These are phyloP conservation scores for Lerema accius DNA, from an alignment of 1,140 invertebrate species.

Conservation along the genomic window DNA sequence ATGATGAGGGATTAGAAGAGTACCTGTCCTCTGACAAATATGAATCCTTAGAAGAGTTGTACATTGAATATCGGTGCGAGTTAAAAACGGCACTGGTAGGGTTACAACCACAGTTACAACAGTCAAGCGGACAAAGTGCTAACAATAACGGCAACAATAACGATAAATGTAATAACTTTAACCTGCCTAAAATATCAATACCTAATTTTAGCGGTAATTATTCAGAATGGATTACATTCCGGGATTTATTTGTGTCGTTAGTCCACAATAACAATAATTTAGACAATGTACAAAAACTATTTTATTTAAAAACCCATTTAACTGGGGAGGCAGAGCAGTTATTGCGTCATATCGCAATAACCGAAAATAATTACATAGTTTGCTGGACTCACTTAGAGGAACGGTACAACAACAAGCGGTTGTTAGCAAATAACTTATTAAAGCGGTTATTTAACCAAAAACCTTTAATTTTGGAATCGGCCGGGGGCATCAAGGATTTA, in stretches of 20 bases:
- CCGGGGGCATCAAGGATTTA: conserved; percentile 27
- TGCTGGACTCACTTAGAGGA: conserved; percentile 37
- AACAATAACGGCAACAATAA: no score
- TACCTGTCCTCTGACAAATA: not conserved
- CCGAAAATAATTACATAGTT: conserved; percentile 21
- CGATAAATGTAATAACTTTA: not conserved
- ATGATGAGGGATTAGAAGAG: not conserved
- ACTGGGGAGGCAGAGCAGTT: conserved; percentile 36
- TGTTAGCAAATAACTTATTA: conserved; percentile 39
- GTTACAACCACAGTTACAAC: not conserved
- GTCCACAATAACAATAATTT: conserved; percentile 34
- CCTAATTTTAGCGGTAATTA: conserved; percentile 32
- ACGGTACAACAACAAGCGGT: conserved; percentile 41
- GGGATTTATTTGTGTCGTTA: conserved; percentile 34
- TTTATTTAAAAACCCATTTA: conserved; percentile 35
- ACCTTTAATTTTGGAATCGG: conserved; percentile 20
- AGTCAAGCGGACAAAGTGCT: not conserved
- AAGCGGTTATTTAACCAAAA: conserved; percentile 35
- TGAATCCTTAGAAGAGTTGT: not conserved
- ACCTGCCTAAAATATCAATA: conserved; percentile 33
- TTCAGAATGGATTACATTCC: conserved; percentile 33
- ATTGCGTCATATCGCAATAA: conserved; percentile 29
- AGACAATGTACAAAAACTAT: conserved; percentile 34
- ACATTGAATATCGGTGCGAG: conserved; percentile 9
- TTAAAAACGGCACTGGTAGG: not conserved